phyloP scores from a whole-genome alignment of 2,888 invertebrate species.

The Embidobia sp. region DNA sequence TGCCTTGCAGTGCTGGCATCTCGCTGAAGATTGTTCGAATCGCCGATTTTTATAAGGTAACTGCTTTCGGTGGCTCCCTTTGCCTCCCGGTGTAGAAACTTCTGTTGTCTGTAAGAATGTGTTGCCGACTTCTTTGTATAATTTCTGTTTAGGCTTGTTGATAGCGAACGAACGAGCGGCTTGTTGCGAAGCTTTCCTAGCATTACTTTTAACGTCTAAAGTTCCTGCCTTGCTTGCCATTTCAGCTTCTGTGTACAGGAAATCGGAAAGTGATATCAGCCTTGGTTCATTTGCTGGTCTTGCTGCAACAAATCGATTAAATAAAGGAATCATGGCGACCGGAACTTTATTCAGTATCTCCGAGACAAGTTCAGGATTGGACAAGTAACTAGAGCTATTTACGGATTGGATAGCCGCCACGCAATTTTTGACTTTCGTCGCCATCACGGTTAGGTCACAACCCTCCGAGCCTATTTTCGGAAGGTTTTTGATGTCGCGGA shows the following conservation, averaged over 20 bases:
- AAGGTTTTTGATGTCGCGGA: neutral
- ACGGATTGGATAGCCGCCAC: neutral
- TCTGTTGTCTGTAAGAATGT: too few relatives aligned
- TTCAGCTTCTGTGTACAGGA: conserved; percentile 33
- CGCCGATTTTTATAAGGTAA: too few relatives aligned
- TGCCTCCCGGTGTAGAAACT: too few relatives aligned
- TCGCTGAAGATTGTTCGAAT: too few relatives aligned
- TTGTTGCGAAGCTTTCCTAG: too few relatives aligned
- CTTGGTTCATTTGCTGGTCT: neutral
- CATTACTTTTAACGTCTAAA: too few relatives aligned
- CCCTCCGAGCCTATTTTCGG: neutral
- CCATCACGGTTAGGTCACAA: neutral
- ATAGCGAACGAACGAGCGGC: too few relatives aligned
- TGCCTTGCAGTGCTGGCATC: too few relatives aligned
- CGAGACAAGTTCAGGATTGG: neutral
- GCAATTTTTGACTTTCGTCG: conserved; percentile 13
- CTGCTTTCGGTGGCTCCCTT: too few relatives aligned
- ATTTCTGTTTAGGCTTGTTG: too few relatives aligned
- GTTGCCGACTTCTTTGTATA: too few relatives aligned
- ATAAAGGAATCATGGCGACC: neutral
- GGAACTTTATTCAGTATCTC: neutral
- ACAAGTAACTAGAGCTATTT: neutral
- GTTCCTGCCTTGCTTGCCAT: conserved; percentile 24
- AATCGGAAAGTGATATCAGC: neutral
- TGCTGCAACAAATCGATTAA: neutral